These are phyloP conservation scores for Drosophila paulistorum DNA, from an alignment of 1,140 invertebrate genomes.

Conservation along the genomic window DNA sequence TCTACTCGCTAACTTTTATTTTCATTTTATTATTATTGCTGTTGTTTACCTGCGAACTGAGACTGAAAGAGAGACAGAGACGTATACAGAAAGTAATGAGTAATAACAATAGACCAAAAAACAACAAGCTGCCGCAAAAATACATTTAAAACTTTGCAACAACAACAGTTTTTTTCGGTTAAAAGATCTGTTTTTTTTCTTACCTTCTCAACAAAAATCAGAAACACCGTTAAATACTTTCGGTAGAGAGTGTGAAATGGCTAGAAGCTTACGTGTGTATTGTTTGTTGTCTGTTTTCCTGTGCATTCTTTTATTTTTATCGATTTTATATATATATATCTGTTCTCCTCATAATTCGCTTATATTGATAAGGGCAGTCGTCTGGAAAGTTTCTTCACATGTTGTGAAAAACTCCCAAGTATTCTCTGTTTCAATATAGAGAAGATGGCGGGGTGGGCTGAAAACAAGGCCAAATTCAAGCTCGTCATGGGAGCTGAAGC, in stretches of 20 bases:
- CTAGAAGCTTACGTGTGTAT: slow-evolving; percentile 31
- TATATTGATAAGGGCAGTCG: slow-evolving; percentile 39
- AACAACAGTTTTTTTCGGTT: slow-evolving; percentile 28
- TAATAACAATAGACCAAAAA: slow-evolving; percentile 30
- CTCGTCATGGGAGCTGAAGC: slow-evolving; percentile 33
- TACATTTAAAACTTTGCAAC: slow-evolving; percentile 37
- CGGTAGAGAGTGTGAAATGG: slow-evolving; percentile 45
- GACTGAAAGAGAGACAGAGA: background rate
- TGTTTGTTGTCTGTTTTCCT: slow-evolving; percentile 25
- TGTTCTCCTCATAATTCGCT: slow-evolving; percentile 32
- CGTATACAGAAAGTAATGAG: slow-evolving; percentile 9
- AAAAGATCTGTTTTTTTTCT: slow-evolving; percentile 22
- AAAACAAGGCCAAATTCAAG: slow-evolving; percentile 17
- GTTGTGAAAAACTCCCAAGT: slow-evolving; percentile 41
- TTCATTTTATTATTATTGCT: slow-evolving; percentile 41
- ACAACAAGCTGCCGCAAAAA: slow-evolving; percentile 23
- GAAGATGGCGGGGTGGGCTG: background rate
- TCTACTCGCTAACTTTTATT: slow-evolving; percentile 42
- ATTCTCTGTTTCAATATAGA: background rate
- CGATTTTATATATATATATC: slow-evolving; percentile 44
- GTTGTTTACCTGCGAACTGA: slow-evolving; percentile 17
- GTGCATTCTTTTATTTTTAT: slow-evolving; percentile 40
- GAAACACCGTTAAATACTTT: slow-evolving; percentile 43
- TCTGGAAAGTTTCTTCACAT: slow-evolving; percentile 59
- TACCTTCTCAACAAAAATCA: slow-evolving; percentile 7